These are phyloP conservation scores for Cottus gobio DNA, from an alignment of 2,113 vertebrate species.

Conservation along the genomic window DNA sequence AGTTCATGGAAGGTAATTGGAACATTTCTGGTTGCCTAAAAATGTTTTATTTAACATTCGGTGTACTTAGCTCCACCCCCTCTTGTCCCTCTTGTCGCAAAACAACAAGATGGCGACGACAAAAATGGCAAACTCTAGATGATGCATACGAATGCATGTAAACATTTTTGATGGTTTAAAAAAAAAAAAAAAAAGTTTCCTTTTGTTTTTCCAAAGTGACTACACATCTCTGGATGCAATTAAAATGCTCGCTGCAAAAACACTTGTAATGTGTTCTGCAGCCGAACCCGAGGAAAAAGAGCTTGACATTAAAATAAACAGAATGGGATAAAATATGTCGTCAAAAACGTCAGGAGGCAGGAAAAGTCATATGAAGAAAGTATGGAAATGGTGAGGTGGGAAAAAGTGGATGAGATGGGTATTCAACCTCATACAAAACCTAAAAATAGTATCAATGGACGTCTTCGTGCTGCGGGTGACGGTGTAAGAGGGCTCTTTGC, in stretches of 20 bases:
- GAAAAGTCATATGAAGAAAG: slow-evolving; percentile 59
- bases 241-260: slow-evolving; percentile 18
- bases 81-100: neutral
- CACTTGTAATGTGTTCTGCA: slow-evolving; percentile 40
- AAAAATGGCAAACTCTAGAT: neutral
- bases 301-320: slow-evolving; percentile 65
- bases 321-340: slow-evolving; percentile 69
- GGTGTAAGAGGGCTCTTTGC: slow-evolving; percentile 21
- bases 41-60: too few species aligned
- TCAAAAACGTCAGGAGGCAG: slow-evolving; percentile 49
- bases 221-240: slow-evolving; percentile 43
- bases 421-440: slow-evolving; percentile 8
- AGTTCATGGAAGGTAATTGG: neutral
- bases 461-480: neutral
- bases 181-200: neutral
- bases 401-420: slow-evolving; percentile 19
- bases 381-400: slow-evolving; percentile 29
- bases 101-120: neutral
- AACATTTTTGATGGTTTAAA: neutral
- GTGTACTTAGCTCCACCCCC: too few species aligned
- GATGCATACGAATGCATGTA: neutral
- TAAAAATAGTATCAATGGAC: slow-evolving; percentile 27
- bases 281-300: slow-evolving; percentile 36
- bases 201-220: slow-evolving; percentile 33
- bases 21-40: neutral